phyloP scores from a whole-genome alignment of 2,797 vertebrate species.

The Sylvia borin region DNA sequence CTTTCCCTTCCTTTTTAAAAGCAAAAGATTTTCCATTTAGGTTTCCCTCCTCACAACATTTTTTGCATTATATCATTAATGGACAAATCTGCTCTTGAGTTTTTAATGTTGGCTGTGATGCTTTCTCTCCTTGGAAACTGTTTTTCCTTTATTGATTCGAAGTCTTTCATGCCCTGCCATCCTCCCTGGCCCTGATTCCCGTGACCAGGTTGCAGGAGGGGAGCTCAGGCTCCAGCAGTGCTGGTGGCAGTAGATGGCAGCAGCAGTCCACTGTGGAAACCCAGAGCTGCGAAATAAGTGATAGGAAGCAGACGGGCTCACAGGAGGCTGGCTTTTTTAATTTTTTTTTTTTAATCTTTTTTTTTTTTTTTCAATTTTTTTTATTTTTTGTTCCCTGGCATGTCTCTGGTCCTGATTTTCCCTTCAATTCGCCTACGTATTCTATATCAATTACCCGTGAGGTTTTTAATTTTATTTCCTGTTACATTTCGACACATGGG shows the following conservation, averaged over 20 bases:
- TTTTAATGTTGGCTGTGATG: not conserved
- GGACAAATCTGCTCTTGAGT: not conserved
- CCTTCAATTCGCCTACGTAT: conserved; percentile 24
- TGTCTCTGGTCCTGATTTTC: conserved; percentile 50
- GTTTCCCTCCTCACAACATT: not conserved
- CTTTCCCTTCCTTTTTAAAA: not conserved
- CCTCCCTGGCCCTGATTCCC: not conserved
- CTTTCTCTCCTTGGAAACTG: not conserved
- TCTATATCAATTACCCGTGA: conserved; percentile 62
- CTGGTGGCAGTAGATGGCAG: conserved; percentile 74
- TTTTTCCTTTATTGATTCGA: not conserved
- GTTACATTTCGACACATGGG: not conserved
- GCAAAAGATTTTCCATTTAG: not conserved
- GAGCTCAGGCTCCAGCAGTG: not conserved
- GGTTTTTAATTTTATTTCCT: conserved; percentile 59
- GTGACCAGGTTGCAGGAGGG: not conserved
- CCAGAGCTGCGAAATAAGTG: not conserved
- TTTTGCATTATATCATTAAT: not conserved
- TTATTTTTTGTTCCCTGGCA: not conserved
- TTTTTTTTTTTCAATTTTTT: too few species aligned
- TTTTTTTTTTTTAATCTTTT: not conserved
- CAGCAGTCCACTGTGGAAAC: conserved; percentile 27
- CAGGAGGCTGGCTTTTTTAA: conserved; percentile 51
- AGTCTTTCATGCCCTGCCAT: not conserved
- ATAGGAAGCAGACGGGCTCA: not conserved